Evolutionary conservation across 2,797 vertebrate species (phyloP).

Genomic region (Anguilla anguilla): DNA sequence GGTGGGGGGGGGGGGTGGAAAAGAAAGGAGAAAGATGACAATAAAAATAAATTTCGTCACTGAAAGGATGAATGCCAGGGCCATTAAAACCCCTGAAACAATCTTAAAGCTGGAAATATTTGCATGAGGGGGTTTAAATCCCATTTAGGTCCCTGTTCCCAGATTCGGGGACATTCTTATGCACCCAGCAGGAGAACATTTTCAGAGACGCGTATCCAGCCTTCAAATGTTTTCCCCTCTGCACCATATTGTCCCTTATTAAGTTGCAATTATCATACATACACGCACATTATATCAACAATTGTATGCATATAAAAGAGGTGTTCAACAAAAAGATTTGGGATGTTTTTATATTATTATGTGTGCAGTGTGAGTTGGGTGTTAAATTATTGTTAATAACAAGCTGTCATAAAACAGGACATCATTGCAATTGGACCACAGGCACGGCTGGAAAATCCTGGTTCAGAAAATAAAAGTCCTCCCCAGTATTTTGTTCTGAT

Average conservation of each 20-base stretch:
- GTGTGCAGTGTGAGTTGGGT: too few species aligned
- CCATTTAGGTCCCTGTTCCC: constrained; percentile 82
- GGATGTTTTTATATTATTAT: too few species aligned
- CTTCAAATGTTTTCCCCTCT: constrained; percentile 57
- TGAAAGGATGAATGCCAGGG: neutral
- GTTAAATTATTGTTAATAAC: too few species aligned
- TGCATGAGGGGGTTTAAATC: constrained; percentile 75
- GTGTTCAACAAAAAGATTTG: neutral
- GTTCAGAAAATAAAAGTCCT: too few species aligned
- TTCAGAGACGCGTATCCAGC: constrained; percentile 76
- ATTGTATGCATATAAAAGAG: neutral
- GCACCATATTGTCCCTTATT: constrained; percentile 46
- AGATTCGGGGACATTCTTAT: constrained; percentile 76
- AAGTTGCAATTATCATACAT: constrained; percentile 65
- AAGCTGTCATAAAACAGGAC: too few species aligned
- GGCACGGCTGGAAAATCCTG: too few species aligned
- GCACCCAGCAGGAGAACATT: constrained; percentile 76
- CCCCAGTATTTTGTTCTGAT: too few species aligned
- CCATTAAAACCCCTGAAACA: neutral
- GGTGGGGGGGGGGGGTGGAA: neutral
- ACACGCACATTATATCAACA: neutral
- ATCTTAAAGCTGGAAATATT: constrained; percentile 75
- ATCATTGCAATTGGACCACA: too few species aligned
- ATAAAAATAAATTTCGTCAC: neutral
- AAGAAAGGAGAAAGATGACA: constrained; percentile 2